Base-by-base conservation (phyloP, 2,113 vertebrate species). In the Dicaeum eximium region DNA sequence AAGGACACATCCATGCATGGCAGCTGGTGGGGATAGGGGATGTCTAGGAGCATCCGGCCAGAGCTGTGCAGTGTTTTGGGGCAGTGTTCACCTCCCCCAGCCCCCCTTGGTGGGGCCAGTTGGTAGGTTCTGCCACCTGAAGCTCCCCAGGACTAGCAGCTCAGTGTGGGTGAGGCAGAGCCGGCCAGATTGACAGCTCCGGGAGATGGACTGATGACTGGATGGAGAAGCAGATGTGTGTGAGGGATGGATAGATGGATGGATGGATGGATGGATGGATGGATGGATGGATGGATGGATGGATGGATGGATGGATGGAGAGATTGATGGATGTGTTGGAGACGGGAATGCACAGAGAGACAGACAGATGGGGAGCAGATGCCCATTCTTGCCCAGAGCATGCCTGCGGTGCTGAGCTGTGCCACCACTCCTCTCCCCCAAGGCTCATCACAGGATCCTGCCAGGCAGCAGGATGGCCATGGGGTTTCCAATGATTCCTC, bases 151-250 rank as follows among this genome's bases (percentile, higher is more conserved):
- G 83, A 53, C 45, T 3, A 3, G 66, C 90, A 67, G 62, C 95
- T 60, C 57, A 0, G 18, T 5, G 30, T 58, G 88, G 92, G 48
- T 80, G 86, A 80, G 88, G 84, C 90, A 95, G 66, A 74, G 65
- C 58, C 9, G 3, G 82, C 25, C 15, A 6, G 93, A 92, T 86
- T 95, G 96, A 93, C 86, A 96, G 92, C 79, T 96, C 92, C 47
- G 90, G 90, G 88, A 93, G 93, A 48, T 12, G 94, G 93, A 37
- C 91, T 90, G 91, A 91, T 95, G 95, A 88, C 65, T 77, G 92
- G 74, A 53, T 64, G 60, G 58, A 75, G 67, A 75, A 56, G 57
- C 74, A 80, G 89, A 88, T 92, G 80, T 80, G 83, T 83, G 73
- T 3, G 65, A 90, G 50, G 92, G 82, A 28, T 4, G 69, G 61